Evolutionary conservation across 2,888 invertebrate genomes (phyloP).

Genomic region (Lycaena phlaeas): DNA sequence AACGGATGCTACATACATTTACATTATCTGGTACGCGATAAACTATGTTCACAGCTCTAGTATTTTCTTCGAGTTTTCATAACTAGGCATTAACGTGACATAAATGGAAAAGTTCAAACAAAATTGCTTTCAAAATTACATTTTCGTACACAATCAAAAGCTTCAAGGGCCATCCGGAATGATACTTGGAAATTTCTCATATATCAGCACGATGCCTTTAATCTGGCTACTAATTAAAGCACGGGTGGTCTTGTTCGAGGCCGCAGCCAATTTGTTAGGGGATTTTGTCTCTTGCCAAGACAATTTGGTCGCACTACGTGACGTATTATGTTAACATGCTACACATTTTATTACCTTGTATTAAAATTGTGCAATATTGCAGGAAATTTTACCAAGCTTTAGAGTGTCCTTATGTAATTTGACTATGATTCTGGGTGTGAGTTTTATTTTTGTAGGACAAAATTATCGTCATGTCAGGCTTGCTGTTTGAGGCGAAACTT

Average conservation of each 20-base stretch:
- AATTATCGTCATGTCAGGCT: too few relatives aligned
- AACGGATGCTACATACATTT: too few relatives aligned
- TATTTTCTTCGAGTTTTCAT: too few relatives aligned
- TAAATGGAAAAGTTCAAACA: neutral
- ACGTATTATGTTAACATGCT: slow-evolving; percentile 13
- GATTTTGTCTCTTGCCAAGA: slow-evolving; percentile 19
- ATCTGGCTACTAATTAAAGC: slow-evolving; percentile 30
- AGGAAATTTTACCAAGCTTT: too few relatives aligned
- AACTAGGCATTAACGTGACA: neutral
- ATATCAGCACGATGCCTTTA: slow-evolving; percentile 24
- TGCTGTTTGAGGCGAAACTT: too few relatives aligned
- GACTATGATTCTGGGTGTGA: too few relatives aligned
- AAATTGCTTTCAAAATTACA: slow-evolving; percentile 8
- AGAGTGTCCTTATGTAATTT: too few relatives aligned
- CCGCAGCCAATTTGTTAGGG: slow-evolving; percentile 28
- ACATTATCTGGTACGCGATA: too few relatives aligned
- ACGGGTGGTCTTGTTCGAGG: slow-evolving; percentile 22
- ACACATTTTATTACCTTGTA: slow-evolving; percentile 7
- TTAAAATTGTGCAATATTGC: neutral
- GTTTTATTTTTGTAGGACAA: too few relatives aligned
- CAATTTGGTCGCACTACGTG: slow-evolving; percentile 20
- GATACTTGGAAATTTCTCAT: slow-evolving; percentile 18
- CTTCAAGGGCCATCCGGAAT: slow-evolving; percentile 2
- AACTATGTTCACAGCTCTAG: too few relatives aligned
- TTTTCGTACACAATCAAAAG: slow-evolving; percentile 1